Conservation (phyloP, 2,113 vertebrate genomes). For the Forbesichthys agassizii region DNA sequence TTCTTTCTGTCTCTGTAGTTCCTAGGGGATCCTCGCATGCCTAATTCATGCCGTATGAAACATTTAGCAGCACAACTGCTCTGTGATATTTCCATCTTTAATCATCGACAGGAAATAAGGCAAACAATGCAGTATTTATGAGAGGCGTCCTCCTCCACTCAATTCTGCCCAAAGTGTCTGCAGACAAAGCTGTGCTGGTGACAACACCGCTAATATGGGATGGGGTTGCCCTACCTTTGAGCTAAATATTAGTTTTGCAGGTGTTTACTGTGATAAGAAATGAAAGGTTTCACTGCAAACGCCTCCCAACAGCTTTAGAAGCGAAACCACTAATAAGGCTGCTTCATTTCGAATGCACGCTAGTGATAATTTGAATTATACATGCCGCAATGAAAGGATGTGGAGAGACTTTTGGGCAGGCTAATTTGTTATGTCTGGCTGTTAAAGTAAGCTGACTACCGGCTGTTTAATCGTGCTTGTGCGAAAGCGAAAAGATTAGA, state of each 20-base stretch:
- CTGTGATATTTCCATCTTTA: constrained; percentile 38
- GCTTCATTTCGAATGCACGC: constrained; percentile 32
- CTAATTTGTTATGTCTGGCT: constrained; percentile 20
- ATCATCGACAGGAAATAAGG: constrained; percentile 48
- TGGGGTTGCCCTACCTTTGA: constrained; percentile 42
- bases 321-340: constrained; percentile 52
- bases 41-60: constrained; percentile 64
- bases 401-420: constrained; percentile 7
- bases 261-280: constrained; percentile 58
- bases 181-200: constrained; percentile 38
- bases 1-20: constrained; percentile 23
- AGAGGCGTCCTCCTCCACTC: constrained; percentile 32
- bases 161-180: constrained; percentile 29
- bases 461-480: background rate
- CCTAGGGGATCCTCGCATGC: constrained; percentile 37
- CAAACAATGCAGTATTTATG: constrained; percentile 50
- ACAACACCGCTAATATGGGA: constrained; percentile 42
- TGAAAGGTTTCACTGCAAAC: constrained; percentile 41
- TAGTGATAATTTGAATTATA: constrained; percentile 25
- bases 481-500: background rate
- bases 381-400: constrained; percentile 43
- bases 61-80: constrained; percentile 57
- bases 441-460: background rate
- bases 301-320: constrained; percentile 65
- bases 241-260: constrained; percentile 49